Base-by-base conservation (phyloP, 2,113 vertebrate species). In the Hystrix cristata region DNA sequence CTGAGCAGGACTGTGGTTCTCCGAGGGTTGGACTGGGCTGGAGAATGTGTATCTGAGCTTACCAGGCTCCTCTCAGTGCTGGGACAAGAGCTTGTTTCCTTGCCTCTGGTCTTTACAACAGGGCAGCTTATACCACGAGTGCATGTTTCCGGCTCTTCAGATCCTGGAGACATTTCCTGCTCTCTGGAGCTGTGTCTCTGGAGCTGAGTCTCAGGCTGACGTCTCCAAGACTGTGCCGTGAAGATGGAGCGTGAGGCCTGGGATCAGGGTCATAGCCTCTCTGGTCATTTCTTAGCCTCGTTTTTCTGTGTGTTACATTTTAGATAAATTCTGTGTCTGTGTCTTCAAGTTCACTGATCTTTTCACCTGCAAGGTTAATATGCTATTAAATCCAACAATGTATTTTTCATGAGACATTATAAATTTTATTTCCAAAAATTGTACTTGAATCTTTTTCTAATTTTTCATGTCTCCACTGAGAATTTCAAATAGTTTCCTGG, bases 221-320 rank as follows among this genome's bases (percentile, higher is more conserved):
- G 4, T 4, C 25, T 4, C 65, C 4, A 53, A 4, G 62, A 12
- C 27, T 78, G 1, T 46, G 3, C 23, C 19, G 0, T 62, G 31
- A 67, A 51, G 21, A 2, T 62, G 51, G 13, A 31, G 8, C 2
- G 0, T 38, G 34, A 13, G 34, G 1, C 9, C n/a, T 48, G 6
- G 5, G 31, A 31, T 60, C 62, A 71, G 62, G 69, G 16, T 14
- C 15, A 67, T 7, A 21, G 25, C 12, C 23, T 5, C 9, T 90
- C 15, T 57, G 29, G 23, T 19, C 19, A 81, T 34, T 72, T 64
- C 15, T 64, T 46, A 74, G 57, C 16, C 46, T 82, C 23, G 46
- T 79, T 38, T 46, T 3, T n/a, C 46, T 55, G 9, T 85, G 3
- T 57, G 11, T 65, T 87, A 4, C 25, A 13, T 38, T 94, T 90